Evolutionary conservation across 1,140 invertebrate genomes (phyloP).

Genomic region (Micrasema longulum): DNA sequence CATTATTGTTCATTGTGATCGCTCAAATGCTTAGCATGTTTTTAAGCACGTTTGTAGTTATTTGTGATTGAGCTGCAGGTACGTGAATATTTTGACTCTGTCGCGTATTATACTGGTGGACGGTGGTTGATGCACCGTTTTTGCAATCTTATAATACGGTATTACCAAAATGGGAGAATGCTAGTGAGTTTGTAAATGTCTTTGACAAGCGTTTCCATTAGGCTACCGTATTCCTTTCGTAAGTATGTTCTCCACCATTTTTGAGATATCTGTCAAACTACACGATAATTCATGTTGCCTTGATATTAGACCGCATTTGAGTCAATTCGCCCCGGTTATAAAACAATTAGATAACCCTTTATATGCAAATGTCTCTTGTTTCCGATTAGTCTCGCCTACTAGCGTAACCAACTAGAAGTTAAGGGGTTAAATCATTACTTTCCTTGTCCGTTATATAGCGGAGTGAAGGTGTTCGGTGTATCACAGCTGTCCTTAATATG

Average conservation of each 20-base stretch:
- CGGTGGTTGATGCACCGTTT: too few relatives aligned
- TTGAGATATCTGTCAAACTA: not conserved
- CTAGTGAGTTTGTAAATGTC: not conserved
- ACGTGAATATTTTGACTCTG: too few relatives aligned
- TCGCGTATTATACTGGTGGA: too few relatives aligned
- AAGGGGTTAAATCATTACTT: constrained; percentile 9
- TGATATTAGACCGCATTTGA: constrained; percentile 15
- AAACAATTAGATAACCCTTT: constrained; percentile 26
- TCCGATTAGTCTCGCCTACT: constrained; percentile 12
- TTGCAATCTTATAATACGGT: not conserved
- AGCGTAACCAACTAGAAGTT: constrained; percentile 25
- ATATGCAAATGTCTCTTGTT: constrained; percentile 28
- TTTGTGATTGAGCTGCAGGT: too few relatives aligned
- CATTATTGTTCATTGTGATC: too few relatives aligned
- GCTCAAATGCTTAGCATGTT: too few relatives aligned
- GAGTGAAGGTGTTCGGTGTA: too few relatives aligned
- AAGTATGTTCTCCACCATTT: not conserved
- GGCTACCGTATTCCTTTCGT: not conserved
- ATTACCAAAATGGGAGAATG: not conserved
- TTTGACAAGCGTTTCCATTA: not conserved
- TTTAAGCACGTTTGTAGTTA: too few relatives aligned
- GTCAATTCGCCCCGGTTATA: constrained; percentile 24
- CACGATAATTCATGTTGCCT: constrained; percentile 11
- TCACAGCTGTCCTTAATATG: too few relatives aligned
- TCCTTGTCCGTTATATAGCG: too few relatives aligned